Base-by-base conservation (phyloP, 2,888 invertebrate species). In the Ochropleura leucogaster region DNA sequence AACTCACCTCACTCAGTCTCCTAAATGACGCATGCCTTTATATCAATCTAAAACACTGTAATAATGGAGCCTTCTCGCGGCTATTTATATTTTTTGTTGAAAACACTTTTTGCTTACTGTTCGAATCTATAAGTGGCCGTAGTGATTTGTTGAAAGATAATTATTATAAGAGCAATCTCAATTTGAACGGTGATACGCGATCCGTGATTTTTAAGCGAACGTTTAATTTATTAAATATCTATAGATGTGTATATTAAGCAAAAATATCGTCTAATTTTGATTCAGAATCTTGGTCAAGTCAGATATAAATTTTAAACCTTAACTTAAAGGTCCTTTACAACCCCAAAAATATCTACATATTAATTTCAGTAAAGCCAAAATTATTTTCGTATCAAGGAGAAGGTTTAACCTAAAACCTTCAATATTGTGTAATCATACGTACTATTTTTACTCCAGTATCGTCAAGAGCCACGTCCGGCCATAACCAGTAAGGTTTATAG, bases 401-500 rank as follows among this genome's bases (percentile, higher is more conserved):
- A 76, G 57, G 44, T 49, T 66, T 46, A 49, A 20, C 20, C 12
- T 57, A 46, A 14, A 65, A 51, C 51, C 75, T 64, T 68, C 20
- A 55, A 74, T 74, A 74, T 79, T 66, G 30, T 53, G 57, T 72
- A 65, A 18, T 40, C 12, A 7, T 46, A 60, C 74, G 14, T 57
- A 63, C 30, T 74, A 77, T 75, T 85, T 73, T 73, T 69, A 74
- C 64, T 40, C 46, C 30, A 44, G 53, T 66, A 62, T 68, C 47
- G 51, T 74, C 72, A 65, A 72, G 44, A 75, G 66, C 64, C 66
- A 67, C 68, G 74, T 83, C 73, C 72, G 64, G 72, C 40, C 57
- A 80, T 83, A 80, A 80, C 71, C 63, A 68, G 69, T 77, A 70
- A 68, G 63, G 75, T 84, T 85, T 85, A 85, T 77, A 77, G 83